Base-by-base conservation (phyloP, 2,888 invertebrate genomes). In the Osedax frankpressi region DNA sequence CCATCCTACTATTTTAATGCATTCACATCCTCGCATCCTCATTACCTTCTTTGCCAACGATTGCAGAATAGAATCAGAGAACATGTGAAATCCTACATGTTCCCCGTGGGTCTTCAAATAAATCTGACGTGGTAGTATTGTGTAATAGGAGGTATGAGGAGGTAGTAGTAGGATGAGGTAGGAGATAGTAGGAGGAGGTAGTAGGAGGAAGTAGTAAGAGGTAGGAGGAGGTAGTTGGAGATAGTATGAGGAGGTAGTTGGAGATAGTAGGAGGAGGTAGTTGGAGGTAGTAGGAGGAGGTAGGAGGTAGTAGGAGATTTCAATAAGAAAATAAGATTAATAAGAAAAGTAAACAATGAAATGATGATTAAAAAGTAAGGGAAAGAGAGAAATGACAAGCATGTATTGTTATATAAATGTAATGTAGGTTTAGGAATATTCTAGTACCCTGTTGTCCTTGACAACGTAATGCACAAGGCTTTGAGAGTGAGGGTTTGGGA, bases 21-120 rank as follows among this genome's bases (percentile, higher is more conserved):
- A n/a, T n/a, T n/a, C n/a, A n/a, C n/a, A n/a, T n/a, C n/a, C n/a
- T n/a, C n/a, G n/a, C n/a, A n/a, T n/a, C n/a, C n/a, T 44, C 44
- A 19, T 72, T 77, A 90, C 89, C 87, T 93, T 93, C 77, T 94
- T 87, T 19, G 89, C 84, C 70, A 97, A 82, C 0, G 92, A 94
- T 68, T 92, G 83, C 29, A 97, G 84, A 75, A 93, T 89, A 67
- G 90, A 89, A 85, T 97, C 96, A 85, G 92, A 89, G 86, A 97
- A 96, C 89, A 93, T 92, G 83, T 93, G 93, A 83, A 96, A 97
- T 0, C 93, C 96, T 14, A 93, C 90, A 86, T 96, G 91, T 84
- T 94, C 90, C 19, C 96, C 96, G 86, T 93, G 93, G 81, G 95
- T 96, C 80, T 90, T 89, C 79, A 94, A 88, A 84, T 91, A 90